Evolutionary conservation across 2,113 vertebrate genomes (phyloP).

Genomic region (Axis porcinus): DNA sequence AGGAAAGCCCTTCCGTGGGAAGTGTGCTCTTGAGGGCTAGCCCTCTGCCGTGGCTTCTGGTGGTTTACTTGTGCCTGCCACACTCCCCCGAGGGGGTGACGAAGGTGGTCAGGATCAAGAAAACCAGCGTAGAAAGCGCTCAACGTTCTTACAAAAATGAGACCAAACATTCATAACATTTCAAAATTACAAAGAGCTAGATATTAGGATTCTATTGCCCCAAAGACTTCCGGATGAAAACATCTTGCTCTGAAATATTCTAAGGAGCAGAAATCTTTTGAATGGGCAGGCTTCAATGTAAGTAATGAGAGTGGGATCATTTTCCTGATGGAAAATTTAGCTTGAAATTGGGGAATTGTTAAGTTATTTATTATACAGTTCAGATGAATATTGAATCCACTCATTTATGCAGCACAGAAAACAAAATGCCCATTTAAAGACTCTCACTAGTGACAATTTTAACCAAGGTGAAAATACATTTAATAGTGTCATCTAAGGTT

Average conservation of each 20-base stretch:
- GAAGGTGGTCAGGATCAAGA: background rate
- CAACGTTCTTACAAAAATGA: background rate
- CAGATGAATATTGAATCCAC: conserved; percentile 35
- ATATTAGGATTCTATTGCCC: background rate
- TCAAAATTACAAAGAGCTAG: background rate
- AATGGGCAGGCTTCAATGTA: conserved; percentile 47
- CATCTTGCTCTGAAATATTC: background rate
- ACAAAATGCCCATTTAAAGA: conserved; percentile 40
- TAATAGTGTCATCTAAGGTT: conserved; percentile 37
- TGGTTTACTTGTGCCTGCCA: background rate
- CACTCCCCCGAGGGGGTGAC: background rate
- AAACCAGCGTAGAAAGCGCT: background rate
- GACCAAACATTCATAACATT: background rate
- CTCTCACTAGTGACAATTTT: conserved; percentile 40
- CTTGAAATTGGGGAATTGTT: conserved; percentile 32
- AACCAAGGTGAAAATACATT: conserved; percentile 41
- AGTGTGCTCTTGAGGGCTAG: accelerated
- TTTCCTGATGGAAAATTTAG: conserved; percentile 21
- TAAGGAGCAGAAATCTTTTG: conserved; percentile 45
- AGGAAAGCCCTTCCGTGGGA: background rate
- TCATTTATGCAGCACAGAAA: conserved; percentile 20
- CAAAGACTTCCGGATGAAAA: background rate
- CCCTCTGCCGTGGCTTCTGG: background rate
- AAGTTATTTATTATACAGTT: conserved; percentile 41
- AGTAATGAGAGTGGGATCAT: conserved; percentile 10